These are phyloP conservation scores for Ammodytes marinus DNA, from an alignment of 2,113 vertebrate species.

Conservation along the genomic window DNA sequence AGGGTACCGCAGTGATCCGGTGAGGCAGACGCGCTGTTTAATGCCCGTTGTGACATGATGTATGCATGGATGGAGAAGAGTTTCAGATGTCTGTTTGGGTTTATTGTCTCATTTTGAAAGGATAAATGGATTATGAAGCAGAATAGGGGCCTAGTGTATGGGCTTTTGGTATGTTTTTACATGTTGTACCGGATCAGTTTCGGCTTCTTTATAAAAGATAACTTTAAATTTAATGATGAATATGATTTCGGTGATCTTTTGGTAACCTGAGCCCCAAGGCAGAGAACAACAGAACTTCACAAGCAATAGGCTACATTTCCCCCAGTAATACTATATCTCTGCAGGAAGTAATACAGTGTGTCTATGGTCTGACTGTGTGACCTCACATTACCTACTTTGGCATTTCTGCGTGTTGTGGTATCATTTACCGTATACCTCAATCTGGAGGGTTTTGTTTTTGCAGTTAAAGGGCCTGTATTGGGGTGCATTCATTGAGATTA, in stretches of 20 bases:
- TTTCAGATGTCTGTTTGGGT: background rate
- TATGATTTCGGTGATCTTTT: background rate
- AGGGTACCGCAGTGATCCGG: slow-evolving; percentile 83
- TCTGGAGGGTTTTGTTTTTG: background rate
- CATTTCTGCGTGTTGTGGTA: slow-evolving; percentile 15
- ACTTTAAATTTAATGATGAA: slow-evolving; percentile 21
- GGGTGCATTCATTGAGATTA: background rate
- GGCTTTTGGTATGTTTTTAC: slow-evolving; percentile 4
- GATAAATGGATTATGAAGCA: slow-evolving; percentile 16
- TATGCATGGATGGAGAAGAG: slow-evolving; percentile 24
- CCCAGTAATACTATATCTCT: background rate
- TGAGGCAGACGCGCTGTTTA: slow-evolving; percentile 54
- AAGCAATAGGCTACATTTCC: background rate
- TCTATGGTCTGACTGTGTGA: slow-evolving; percentile 18
- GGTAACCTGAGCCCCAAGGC: background rate
- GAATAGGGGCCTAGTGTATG: slow-evolving; percentile 58
- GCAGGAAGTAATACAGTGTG: slow-evolving; percentile 23
- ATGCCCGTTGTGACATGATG: slow-evolving; percentile 38
- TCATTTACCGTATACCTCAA: background rate
- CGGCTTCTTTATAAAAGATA: background rate
- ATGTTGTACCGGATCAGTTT: slow-evolving; percentile 15
- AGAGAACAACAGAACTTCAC: slow-evolving; percentile 6
- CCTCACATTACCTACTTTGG: slow-evolving; percentile 42
- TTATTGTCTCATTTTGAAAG: background rate
- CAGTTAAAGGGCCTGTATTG: background rate